Percentiles rank a stretch among this genome's conserved stretches.
phyloP scores from a whole-genome alignment of 92 coral and sea anemone genomes.

The Muricea muricata region DNA sequence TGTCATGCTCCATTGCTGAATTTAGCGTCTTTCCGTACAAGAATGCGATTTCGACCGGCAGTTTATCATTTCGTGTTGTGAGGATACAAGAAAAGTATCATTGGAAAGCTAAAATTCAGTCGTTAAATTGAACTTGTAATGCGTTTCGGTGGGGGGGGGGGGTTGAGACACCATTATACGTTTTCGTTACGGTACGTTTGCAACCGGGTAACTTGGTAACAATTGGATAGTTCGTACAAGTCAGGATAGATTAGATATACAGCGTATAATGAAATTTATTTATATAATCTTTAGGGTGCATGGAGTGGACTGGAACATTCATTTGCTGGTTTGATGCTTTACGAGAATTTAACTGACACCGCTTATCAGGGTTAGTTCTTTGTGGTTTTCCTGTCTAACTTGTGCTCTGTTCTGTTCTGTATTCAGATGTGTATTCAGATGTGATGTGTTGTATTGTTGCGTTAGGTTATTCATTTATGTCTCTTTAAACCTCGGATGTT shows the following conservation, averaged over 20 bases:
- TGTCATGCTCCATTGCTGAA: neutral
- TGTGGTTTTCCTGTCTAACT: neutral
- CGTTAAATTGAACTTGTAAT: too few relatives aligned
- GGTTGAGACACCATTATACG: too few relatives aligned
- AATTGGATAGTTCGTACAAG: neutral
- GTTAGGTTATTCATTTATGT: neutral
- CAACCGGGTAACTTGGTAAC: neutral
- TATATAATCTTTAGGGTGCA: slow-evolving; percentile 69
- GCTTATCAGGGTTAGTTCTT: slow-evolving; percentile 65
- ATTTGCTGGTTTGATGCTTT: slow-evolving; percentile 79
- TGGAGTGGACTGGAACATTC: slow-evolving; percentile 91
- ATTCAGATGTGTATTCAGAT: neutral
- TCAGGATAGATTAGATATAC: too few relatives aligned
- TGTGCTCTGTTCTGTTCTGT: neutral
- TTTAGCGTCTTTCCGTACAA: too few relatives aligned
- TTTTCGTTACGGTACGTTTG: too few relatives aligned
- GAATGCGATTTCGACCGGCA: too few relatives aligned
- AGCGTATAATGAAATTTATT: neutral
- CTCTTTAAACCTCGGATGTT: too few relatives aligned
- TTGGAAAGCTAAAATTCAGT: too few relatives aligned
- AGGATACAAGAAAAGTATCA: too few relatives aligned
- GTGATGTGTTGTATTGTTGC: neutral
- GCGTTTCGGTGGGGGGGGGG: too few relatives aligned
- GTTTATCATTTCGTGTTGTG: too few relatives aligned
- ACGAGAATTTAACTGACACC: slow-evolving; percentile 66